phyloP scores from a whole-genome alignment of 2,888 invertebrate species.

The Cryptus armator region DNA sequence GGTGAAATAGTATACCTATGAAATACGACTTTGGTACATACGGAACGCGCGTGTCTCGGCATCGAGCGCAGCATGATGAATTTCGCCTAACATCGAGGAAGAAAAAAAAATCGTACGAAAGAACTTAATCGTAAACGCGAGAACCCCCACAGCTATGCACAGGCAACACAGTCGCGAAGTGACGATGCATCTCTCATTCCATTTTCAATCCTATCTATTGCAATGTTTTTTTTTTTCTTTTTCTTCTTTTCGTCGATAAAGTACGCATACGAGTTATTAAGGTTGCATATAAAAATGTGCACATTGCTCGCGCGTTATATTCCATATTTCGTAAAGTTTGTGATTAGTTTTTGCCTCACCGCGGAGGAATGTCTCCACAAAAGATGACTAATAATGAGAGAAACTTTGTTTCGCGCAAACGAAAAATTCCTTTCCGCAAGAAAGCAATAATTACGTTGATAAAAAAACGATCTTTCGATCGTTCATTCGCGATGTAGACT shows the following conservation, averaged over 20 bases:
- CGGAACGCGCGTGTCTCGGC: constrained; percentile 23
- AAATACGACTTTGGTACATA: constrained; percentile 55
- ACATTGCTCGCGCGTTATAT: not conserved
- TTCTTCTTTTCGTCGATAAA: not conserved
- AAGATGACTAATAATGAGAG: not conserved
- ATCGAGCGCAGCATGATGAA: not conserved
- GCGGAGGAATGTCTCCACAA: not conserved
- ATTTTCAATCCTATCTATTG: not conserved
- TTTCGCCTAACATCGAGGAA: not conserved
- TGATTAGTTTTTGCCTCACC: not conserved
- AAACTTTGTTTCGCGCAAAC: not conserved
- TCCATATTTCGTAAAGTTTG: not conserved
- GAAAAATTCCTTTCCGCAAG: not conserved
- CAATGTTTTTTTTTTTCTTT: not conserved
- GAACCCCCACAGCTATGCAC: constrained; percentile 17
- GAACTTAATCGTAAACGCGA: constrained; percentile 3
- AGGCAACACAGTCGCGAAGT: not conserved
- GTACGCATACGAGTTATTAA: not conserved
- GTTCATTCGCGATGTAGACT: not conserved
- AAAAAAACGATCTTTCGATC: not conserved
- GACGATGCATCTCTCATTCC: constrained; percentile 16
- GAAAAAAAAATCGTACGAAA: not conserved
- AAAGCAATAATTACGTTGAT: not conserved
- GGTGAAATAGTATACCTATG: constrained; percentile 72
- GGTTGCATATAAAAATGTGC: not conserved